A percentile compares a stretch with the other conserved stretches of the same genome.
phyloP scores from a whole-genome alignment of 2,888 invertebrate genomes.

The Scaeva pyrastri region DNA sequence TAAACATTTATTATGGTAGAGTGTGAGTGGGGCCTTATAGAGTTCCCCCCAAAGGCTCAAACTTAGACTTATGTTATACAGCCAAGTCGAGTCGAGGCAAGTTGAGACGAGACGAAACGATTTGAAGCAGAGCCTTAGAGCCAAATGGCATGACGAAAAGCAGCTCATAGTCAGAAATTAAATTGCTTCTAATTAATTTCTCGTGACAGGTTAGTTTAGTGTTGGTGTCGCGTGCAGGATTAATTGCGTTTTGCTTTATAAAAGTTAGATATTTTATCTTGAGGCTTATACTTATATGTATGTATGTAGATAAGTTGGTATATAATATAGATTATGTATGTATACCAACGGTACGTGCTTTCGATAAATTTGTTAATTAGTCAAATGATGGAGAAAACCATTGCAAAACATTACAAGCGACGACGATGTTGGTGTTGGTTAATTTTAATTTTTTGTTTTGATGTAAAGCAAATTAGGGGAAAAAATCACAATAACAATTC shows the following conservation, averaged over 20 bases:
- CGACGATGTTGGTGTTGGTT: background rate
- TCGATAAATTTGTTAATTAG: conserved; percentile 60
- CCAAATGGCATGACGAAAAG: conserved; percentile 49
- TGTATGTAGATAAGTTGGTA: too few relatives aligned
- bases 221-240: conserved; percentile 50
- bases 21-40: background rate
- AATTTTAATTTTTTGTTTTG: background rate
- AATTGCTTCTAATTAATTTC: conserved; percentile 69
- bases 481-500: too few relatives aligned
- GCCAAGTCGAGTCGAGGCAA: too few relatives aligned
- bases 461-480: too few relatives aligned
- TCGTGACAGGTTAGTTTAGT: conserved; percentile 41
- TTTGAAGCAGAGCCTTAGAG: background rate
- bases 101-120: too few relatives aligned
- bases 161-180: conserved; percentile 43
- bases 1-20: conserved; percentile 19
- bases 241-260: conserved; percentile 35
- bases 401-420: background rate
- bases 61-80: too few relatives aligned
- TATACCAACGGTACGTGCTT: conserved; percentile 11
- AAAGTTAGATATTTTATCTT: conserved; percentile 46
- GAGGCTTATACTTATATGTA: background rate
- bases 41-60: too few relatives aligned
- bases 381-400: conserved; percentile 39
- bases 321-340: too few relatives aligned